A percentile compares a stretch with the other conserved stretches of the same genome.
phyloP scores from a whole-genome alignment of 2,113 vertebrate genomes.

The Leuciscus idus region DNA sequence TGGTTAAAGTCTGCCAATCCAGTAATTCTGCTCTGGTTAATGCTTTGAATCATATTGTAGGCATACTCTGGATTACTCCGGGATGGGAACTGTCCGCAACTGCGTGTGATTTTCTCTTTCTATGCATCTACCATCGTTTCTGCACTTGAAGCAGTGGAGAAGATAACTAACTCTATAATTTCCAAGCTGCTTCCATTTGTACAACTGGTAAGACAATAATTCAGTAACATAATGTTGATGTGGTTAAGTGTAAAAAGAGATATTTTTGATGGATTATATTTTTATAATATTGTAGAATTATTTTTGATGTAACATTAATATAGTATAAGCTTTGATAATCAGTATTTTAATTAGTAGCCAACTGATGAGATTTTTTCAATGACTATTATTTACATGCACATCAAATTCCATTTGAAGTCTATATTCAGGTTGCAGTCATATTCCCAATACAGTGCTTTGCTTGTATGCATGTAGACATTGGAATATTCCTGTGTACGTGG shows the following conservation, averaged over 20 bases:
- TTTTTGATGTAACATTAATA: background rate
- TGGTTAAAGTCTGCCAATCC: background rate
- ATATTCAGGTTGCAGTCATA: background rate
- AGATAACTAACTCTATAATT: slow-evolving; percentile 80
- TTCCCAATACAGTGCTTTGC: background rate
- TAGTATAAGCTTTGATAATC: background rate
- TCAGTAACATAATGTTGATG: background rate
- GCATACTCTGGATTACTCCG: slow-evolving; percentile 75
- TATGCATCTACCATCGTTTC: slow-evolving; percentile 89
- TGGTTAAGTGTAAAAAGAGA: background rate
- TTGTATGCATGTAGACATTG: background rate
- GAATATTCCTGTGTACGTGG: background rate
- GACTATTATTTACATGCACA: background rate
- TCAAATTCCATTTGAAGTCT: background rate
- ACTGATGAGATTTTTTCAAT: too few relatives aligned
- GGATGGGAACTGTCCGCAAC: slow-evolving; percentile 74
- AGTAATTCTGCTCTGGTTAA: background rate
- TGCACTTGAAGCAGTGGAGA: slow-evolving; percentile 79
- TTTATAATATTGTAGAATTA: background rate
- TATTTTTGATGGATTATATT: background rate
- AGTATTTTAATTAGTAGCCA: too few relatives aligned
- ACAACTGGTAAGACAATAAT: slow-evolving; percentile 82
- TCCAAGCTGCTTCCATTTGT: slow-evolving; percentile 91
- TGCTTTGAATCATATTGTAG: slow-evolving; percentile 66
- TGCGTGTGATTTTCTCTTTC: slow-evolving; percentile 92